These are phyloP conservation scores for Orcinus orca DNA, from an alignment of 2,113 vertebrate species.

Conservation along the genomic window DNA sequence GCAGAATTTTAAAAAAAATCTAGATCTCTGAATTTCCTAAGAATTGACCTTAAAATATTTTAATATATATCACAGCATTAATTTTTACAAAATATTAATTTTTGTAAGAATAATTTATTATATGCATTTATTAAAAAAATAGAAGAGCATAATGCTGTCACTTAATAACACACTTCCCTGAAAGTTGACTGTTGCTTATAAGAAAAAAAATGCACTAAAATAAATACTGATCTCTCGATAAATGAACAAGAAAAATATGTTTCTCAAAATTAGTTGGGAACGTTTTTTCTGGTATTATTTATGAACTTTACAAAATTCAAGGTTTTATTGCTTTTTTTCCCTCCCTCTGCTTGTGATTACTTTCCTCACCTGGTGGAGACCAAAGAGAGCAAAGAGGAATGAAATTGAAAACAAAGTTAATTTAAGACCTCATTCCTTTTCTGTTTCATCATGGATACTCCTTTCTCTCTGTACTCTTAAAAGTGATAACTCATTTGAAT, in stretches of 20 bases:
- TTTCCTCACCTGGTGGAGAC: conserved; percentile 20
- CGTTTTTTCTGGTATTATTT: background rate
- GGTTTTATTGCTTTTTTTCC: background rate
- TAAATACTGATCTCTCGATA: conserved; percentile 21
- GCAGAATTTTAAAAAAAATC: background rate
- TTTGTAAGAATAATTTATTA: background rate
- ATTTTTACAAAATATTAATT: background rate
- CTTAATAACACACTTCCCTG: background rate
- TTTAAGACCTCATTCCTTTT: conserved; percentile 52
- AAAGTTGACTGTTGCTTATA: background rate
- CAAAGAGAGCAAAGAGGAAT: conserved; percentile 54
- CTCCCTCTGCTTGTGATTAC: background rate
- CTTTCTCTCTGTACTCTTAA: background rate
- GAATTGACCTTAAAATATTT: background rate
- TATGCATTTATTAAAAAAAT: background rate
- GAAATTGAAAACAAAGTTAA: conserved; percentile 74
- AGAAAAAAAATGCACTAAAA: background rate
- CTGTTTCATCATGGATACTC: background rate
- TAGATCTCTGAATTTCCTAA: background rate
- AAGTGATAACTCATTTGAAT: background rate
- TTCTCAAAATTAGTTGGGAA: conserved; percentile 19
- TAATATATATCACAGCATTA: background rate
- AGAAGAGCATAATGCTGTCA: background rate
- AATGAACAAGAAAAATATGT: background rate
- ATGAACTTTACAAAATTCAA: conserved; percentile 29